A percentile compares a stretch with the other conserved stretches of the same genome.
Evolutionary conservation across 2,113 vertebrate species (phyloP).

Genomic region (Mesocricetus auratus): DNA sequence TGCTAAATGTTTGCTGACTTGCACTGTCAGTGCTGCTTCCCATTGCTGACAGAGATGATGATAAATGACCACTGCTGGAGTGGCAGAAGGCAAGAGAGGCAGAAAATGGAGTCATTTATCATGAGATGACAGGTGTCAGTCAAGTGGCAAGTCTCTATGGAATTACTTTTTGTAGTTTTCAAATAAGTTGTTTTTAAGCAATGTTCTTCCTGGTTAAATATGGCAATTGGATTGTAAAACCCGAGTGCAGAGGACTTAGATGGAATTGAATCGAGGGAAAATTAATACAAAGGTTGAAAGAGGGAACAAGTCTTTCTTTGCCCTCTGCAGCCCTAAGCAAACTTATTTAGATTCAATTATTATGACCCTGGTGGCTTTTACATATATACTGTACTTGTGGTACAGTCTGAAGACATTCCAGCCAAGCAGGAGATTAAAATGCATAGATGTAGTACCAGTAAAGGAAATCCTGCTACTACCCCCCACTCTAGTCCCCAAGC

Average conservation of each 20-base stretch:
- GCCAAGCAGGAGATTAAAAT: slow-evolving; percentile 83
- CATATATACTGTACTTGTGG: slow-evolving; percentile 86
- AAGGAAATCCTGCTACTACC: slow-evolving; percentile 19
- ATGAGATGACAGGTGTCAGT: slow-evolving; percentile 99
- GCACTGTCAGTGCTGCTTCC: slow-evolving; percentile 99
- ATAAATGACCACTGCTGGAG: slow-evolving; percentile 99
- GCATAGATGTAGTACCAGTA: slow-evolving; percentile 66
- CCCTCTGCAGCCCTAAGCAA: slow-evolving; percentile 91
- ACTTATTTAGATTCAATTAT: slow-evolving; percentile 96
- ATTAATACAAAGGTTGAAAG: slow-evolving; percentile 93
- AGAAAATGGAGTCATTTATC: slow-evolving; percentile 99
- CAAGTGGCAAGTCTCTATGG: slow-evolving; percentile 96
- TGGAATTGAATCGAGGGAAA: slow-evolving; percentile 91
- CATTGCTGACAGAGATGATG: slow-evolving; percentile 99
- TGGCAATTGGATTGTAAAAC: slow-evolving; percentile 95
- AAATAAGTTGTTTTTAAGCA: slow-evolving; percentile 99
- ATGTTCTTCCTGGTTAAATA: slow-evolving; percentile 93
- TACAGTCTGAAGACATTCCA: slow-evolving; percentile 82
- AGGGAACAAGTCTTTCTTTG: slow-evolving; percentile 90
- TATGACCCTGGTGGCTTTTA: slow-evolving; percentile 91
- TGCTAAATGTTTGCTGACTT: slow-evolving; percentile 99
- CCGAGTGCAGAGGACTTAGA: slow-evolving; percentile 88
- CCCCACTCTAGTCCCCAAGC: slow-evolving; percentile 14
- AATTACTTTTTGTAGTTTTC: slow-evolving; percentile 99
- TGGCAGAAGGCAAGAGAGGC: slow-evolving; percentile 99